Base-by-base conservation (phyloP, 2,888 invertebrate species). In the Glaucopsyche alexis region DNA sequence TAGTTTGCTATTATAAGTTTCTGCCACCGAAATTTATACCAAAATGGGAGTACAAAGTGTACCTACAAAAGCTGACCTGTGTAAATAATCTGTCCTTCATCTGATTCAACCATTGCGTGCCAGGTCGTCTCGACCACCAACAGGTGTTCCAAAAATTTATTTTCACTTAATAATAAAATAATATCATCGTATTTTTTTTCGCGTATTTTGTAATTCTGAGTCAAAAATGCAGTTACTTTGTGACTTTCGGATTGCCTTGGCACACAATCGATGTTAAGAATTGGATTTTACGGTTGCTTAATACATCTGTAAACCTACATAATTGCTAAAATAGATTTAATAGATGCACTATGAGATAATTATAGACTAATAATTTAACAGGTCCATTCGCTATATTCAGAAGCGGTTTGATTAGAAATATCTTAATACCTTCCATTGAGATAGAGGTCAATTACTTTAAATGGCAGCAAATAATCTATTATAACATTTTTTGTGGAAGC, bases 211-310 rank as follows among this genome's bases (percentile, higher is more conserved):
- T 67, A 67, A 45, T 67, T 16, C 5, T 5, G 16, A 40, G 66
- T 67, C 67, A 66, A 67, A 60, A 67, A 67, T 67, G 45, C 45
- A 16, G 42, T 67, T 45, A 45, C 16, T 45, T 45, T 45, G n/a
- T 14, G 19, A 69, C 69, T 49, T 69, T 69, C 69, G 49, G 19
- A 49, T 47, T 14, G 42, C 69, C 69, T 69, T 69, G 69, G 47
- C 69, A 69, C 9, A 69, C 69, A 69, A 69, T 69, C 69, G 69
- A 69, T 49, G 29, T 69, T 69, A 69, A 69, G 69, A 69, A 14
- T 47, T 11, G 19, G 14, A 49, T 16, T 67, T 69, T 49, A 69
- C 69, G 69, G 14, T 60, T 60, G 60, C 60, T 14, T 60, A 60
- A 60, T 60, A 60, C 29, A 38, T 13, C 60, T 60, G 13, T 29